Percentiles rank a stretch among this genome's conserved stretches.
These are phyloP conservation scores for Typhlichthys subterraneus DNA, from an alignment of 2,797 vertebrate species.

Conservation along the genomic window DNA sequence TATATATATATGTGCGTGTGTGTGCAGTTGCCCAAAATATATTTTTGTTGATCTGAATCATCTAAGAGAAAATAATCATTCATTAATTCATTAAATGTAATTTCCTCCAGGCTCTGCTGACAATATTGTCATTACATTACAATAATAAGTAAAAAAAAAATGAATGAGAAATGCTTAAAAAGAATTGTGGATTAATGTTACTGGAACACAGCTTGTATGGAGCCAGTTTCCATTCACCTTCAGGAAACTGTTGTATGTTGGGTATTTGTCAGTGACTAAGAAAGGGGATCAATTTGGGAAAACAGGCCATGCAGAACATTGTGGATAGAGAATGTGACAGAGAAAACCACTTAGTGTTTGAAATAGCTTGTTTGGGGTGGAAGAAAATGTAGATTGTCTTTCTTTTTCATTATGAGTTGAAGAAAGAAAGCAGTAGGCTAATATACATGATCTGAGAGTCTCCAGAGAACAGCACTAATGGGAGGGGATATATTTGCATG, in stretches of 20 bases:
- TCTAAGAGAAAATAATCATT: conserved; percentile 1
- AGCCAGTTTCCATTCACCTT: conserved; percentile 37
- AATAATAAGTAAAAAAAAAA: not conserved
- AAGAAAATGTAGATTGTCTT: conserved; percentile 71
- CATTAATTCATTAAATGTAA: not conserved
- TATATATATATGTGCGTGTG: not conserved
- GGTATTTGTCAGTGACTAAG: conserved; percentile 60
- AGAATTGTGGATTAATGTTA: conserved; percentile 25
- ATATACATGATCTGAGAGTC: conserved; percentile 51
- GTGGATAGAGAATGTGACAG: conserved; percentile 46
- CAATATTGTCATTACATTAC: not conserved
- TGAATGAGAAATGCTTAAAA: conserved; percentile 8
- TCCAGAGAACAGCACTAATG: conserved; percentile 45
- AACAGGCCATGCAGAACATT: conserved; percentile 31
- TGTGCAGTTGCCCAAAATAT: not conserved
- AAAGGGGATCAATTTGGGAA: conserved; percentile 58
- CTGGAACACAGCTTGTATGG: not conserved
- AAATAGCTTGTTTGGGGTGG: conserved; percentile 39
- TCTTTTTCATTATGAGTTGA: conserved; percentile 67
- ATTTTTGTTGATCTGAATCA: not conserved
- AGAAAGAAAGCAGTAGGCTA: conserved; percentile 70
- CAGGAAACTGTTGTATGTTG: conserved; percentile 65
- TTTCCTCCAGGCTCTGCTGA: not conserved
- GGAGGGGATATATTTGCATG: conserved; percentile 17
- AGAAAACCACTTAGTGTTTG: conserved; percentile 62